Evolutionary conservation across 2,113 vertebrate species (phyloP).

Genomic region (Ciconia maguari): DNA sequence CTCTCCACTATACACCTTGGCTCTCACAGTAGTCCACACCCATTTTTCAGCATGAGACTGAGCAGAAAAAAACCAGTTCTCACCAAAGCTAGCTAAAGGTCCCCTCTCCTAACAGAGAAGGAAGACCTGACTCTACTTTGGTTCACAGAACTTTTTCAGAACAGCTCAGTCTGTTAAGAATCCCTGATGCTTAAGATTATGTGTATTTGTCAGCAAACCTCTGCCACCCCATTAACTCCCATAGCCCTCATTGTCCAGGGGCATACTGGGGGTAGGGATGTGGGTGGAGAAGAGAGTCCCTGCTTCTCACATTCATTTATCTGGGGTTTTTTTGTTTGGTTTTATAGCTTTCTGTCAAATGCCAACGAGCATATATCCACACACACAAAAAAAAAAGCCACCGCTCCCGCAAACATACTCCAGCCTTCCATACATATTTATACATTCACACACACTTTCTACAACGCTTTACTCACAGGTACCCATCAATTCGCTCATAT

Average conservation of each 20-base stretch:
- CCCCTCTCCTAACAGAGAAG: neutral
- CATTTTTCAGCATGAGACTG: neutral
- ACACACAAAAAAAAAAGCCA: neutral
- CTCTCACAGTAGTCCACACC: neutral
- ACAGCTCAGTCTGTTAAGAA: neutral
- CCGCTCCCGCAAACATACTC: neutral
- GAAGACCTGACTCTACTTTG: neutral
- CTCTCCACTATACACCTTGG: neutral
- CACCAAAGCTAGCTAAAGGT: neutral
- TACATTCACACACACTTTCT: neutral
- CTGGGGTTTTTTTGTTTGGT: accelerated
- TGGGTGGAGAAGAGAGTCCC: neutral
- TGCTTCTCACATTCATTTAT: neutral
- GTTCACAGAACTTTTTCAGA: neutral
- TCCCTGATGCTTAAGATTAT: neutral
- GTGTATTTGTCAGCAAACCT: neutral
- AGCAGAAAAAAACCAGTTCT: neutral
- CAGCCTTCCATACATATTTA: neutral
- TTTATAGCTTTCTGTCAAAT: neutral
- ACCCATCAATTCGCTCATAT: neutral
- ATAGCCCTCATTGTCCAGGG: neutral
- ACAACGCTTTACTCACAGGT: neutral
- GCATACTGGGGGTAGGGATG: no score
- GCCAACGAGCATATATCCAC: neutral
- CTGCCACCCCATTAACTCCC: neutral